Percentiles rank a stretch among this genome's conserved stretches.
Conservation (phyloP, 2,888 invertebrate genomes). For the Philopedon plagiatum region DNA sequence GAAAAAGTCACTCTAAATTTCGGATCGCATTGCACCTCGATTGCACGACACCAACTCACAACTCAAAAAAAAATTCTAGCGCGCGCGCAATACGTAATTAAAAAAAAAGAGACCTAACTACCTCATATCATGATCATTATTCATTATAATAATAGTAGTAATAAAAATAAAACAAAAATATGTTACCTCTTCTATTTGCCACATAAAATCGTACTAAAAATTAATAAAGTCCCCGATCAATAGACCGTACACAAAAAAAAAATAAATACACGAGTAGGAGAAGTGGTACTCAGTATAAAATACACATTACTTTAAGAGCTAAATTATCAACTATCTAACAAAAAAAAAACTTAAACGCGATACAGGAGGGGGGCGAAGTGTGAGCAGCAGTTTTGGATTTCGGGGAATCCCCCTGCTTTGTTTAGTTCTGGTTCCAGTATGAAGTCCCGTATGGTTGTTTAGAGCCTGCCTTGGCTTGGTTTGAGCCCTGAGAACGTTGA, state of each 20-base stretch:
- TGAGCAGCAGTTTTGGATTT: conserved; percentile 36
- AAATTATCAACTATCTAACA: conserved; percentile 41
- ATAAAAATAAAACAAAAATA: conserved; percentile 23
- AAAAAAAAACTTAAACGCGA: conserved; percentile 32
- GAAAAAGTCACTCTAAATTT: conserved; percentile 36
- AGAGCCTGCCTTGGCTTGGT: conserved; percentile 72
- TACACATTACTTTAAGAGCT: conserved; percentile 22
- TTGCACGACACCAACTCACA: conserved; percentile 37
- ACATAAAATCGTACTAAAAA: conserved; percentile 13
- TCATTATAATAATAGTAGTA: conserved; percentile 13
- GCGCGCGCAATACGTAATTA: too few species aligned
- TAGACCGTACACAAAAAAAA: conserved; percentile 27
- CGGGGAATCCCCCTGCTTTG: background rate
- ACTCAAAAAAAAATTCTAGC: conserved; percentile 26
- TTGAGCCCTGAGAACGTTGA: conserved; percentile 70
- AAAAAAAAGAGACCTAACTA: conserved; percentile 17
- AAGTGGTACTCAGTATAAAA: conserved; percentile 16
- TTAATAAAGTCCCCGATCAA: conserved; percentile 27
- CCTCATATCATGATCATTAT: too few species aligned
- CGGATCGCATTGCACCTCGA: conserved; percentile 48
- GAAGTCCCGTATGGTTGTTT: conserved; percentile 77
- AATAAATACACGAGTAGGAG: conserved; percentile 36
- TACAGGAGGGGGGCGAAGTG: conserved; percentile 18
- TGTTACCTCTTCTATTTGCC: conserved; percentile 24
- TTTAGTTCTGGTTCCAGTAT: conserved; percentile 77